These are phyloP conservation scores for Ophion obscuratus DNA, from an alignment of 2,888 invertebrate species.

Conservation along the genomic window DNA sequence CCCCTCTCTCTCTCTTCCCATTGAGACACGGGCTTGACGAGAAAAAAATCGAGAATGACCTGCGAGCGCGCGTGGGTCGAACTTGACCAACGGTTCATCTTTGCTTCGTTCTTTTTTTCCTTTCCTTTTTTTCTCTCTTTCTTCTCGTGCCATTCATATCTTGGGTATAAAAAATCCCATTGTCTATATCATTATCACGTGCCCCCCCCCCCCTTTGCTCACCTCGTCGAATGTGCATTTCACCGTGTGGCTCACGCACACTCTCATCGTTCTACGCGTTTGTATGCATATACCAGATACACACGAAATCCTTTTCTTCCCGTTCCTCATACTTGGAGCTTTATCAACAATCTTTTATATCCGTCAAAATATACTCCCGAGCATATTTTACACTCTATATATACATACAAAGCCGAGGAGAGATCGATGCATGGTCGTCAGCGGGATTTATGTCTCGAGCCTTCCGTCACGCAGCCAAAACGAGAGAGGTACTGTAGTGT, in stretches of 20 bases:
- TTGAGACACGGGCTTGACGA: conserved; percentile 15
- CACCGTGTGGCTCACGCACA: not conserved
- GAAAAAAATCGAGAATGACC: conserved; percentile 53
- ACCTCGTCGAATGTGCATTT: conserved; percentile 38
- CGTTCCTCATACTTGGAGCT: conserved; percentile 25
- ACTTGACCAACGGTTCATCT: conserved; percentile 57
- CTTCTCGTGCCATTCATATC: conserved; percentile 42
- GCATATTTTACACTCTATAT: conserved; percentile 58
- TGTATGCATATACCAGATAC: not conserved
- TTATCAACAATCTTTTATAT: conserved; percentile 66
- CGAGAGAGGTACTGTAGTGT: conserved; percentile 50
- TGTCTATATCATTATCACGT: conserved; percentile 66
- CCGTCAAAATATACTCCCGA: conserved; percentile 63
- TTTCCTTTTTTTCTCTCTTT: not conserved
- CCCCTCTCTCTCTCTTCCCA: not conserved
- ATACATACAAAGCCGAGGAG: conserved; percentile 21
- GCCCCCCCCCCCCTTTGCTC: conserved; percentile 47
- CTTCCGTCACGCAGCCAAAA: conserved; percentile 66
- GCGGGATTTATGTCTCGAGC: conserved; percentile 67
- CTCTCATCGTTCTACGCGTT: not conserved
- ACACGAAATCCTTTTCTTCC: conserved; percentile 17
- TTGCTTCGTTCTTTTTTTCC: conserved; percentile 15
- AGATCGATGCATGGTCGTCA: conserved; percentile 67
- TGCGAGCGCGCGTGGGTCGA: conserved; percentile 56
- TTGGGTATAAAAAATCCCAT: conserved; percentile 59